Conservation (phyloP, 2,113 vertebrate species). For the Tinamus guttatus region DNA sequence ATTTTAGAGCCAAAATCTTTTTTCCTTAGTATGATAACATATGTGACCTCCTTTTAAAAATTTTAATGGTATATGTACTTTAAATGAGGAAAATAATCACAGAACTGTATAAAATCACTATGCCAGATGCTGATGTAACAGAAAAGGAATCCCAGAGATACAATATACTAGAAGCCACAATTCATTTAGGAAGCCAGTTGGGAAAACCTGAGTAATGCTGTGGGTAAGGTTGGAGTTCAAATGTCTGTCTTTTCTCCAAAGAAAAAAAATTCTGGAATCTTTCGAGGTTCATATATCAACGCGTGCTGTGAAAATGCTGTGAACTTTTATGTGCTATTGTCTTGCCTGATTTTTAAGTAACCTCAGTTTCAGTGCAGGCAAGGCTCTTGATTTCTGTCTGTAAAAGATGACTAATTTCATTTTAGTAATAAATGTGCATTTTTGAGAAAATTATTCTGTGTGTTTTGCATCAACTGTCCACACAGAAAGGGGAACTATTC, state of each 20-base stretch:
- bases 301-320: background rate
- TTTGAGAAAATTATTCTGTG: constrained; percentile 30
- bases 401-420: constrained; percentile 40
- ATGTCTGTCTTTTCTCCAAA: constrained; percentile 5
- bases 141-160: constrained; percentile 38
- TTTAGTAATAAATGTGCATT: background rate
- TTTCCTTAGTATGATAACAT: background rate
- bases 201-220: constrained; percentile 47
- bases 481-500: constrained; percentile 39
- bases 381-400: constrained; percentile 32
- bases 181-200: constrained; percentile 10
- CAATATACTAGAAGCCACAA: constrained; percentile 15
- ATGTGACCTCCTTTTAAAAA: background rate
- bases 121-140: constrained; percentile 34
- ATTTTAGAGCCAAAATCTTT: background rate
- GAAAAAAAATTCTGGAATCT: background rate
- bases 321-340: background rate
- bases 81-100: background rate
- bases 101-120: background rate
- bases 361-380: background rate
- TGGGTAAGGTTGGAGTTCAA: background rate
- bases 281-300: background rate
- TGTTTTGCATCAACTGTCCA: constrained; percentile 26
- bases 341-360: constrained; percentile 37
- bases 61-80: background rate